Evolutionary conservation across 2,113 vertebrate species (phyloP).

Genomic region (Forbesichthys papilliferus): DNA sequence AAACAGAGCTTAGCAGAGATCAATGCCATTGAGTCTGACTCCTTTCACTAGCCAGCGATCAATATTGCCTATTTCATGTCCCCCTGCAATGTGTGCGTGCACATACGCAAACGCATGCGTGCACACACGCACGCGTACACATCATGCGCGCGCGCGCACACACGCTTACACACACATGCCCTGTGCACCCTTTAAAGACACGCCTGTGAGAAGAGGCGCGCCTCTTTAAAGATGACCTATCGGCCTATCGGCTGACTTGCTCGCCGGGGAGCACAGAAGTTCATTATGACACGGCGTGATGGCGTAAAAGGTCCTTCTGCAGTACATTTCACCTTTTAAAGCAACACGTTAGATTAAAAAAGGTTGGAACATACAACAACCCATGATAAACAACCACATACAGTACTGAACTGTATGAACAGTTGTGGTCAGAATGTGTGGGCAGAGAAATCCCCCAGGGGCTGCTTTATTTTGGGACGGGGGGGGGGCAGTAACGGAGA

Average conservation of each 20-base stretch:
- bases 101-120: neutral
- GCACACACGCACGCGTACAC: constrained; percentile 14
- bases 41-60: constrained; percentile 68
- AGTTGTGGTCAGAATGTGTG: too few relatives aligned
- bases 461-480: too few relatives aligned
- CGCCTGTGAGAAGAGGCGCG: constrained; percentile 50
- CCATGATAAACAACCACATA: neutral
- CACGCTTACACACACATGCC: constrained; percentile 9
- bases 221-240: constrained; percentile 70
- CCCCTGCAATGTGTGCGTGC: constrained; percentile 29
- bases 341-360: constrained; percentile 42
- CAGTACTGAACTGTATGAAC: too few relatives aligned
- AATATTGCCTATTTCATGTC: constrained; percentile 70
- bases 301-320: constrained; percentile 61
- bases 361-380: constrained; percentile 8
- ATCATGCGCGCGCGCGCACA: constrained; percentile 2
- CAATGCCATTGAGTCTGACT: constrained; percentile 71
- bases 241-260: constrained; percentile 62
- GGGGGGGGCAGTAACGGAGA: too few relatives aligned
- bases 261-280: constrained; percentile 63
- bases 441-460: too few relatives aligned
- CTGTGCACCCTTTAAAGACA: constrained; percentile 44
- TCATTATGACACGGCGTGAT: constrained; percentile 65
- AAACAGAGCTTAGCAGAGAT: constrained; percentile 73
- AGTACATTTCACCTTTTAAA: constrained; percentile 46